Base-by-base conservation (phyloP, 2,888 invertebrate genomes). In the Artemia sp. region DNA sequence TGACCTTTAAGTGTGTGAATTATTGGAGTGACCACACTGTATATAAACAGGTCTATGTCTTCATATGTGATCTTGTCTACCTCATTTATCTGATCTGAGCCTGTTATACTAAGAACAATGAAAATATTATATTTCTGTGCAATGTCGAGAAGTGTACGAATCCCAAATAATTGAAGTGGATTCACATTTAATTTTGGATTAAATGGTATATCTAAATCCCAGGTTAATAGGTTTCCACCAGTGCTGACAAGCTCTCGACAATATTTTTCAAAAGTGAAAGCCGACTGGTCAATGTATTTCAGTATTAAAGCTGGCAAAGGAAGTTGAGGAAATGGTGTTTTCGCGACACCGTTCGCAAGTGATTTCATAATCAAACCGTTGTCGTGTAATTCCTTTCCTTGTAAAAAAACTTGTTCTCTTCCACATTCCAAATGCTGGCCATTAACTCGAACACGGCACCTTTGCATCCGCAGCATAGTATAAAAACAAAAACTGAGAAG, bases 21-120 rank as follows among this genome's bases (percentile, higher is more conserved):
- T n/a, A 58, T n/a, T 19, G 64, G 64, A 10, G 24, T 24, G 14
- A 58, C 9, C 14, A 58, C 64, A 9, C 11, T n/a, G 14, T n/a
- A 10, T n/a, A 58, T 24, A 24, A 19, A 58, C n/a, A n/a, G 64
- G 64, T 58, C 64, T n/a, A 58, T 24, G 64, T 58, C 64, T 8
- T 58, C 64, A 24, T 58, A 58, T 10, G 24, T n/a, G 14, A n/a
- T 24, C 10, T n/a, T 58, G n/a, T 58, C 64, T 10, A 8, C 11
- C 24, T n/a, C 64, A 19, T 58, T 58, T 8, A 58, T n/a, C 8
- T n/a, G n/a, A 9, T n/a, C n/a, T 8, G 64, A 58, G 8, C 24
- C 64, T n/a, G 24, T 58, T n/a, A 58, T n/a, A 58, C 64, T 58
- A 58, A 58, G 64, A 58, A 58, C 64, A 24, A 58, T 24, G 10